Evolutionary conservation across 2,113 vertebrate species (phyloP), one percentile per base, ranked within the genome.

Genomic region (Hystrix cristata): DNA sequence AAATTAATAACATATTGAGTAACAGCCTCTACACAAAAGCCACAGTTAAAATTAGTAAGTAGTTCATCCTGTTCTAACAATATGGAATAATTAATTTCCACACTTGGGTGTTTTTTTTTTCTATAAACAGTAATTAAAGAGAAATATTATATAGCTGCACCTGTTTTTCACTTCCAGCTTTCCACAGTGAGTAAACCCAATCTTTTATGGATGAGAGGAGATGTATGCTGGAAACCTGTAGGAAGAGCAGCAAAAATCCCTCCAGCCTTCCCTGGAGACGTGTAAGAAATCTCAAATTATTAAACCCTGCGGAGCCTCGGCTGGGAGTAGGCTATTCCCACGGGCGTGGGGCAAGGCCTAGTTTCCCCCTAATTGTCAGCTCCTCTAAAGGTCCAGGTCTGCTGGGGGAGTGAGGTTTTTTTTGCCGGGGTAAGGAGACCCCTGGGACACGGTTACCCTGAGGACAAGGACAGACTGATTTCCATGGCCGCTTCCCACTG

Each of bases 91-190:
- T 98, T 98, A 98, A 98, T 98, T 98, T 96, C 96, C 81, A 97
- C 93, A 95, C 87, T 95, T 91, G 96, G 81, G 64, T 55, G 38
- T 96, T 95, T 94, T 81, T 94, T 81, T 90, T 74, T 80, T 81
- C 92, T 93, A 97, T 97, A 98, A 98, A 97, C 96, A 98, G 98
- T 98, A 99, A 99, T 99, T 99, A 99, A 98, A 98, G 98, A 99
- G 98, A 99, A 99, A 98, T 98, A 99, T 98, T 98, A 95, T 71
- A 95, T 85, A 65, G 96, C 90, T 89, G 98, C 98, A 98, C 98
- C 98, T 98, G 98, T 90, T 98, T 98, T 98, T 98, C 97, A 95
- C 98, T 97, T 96, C 95, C 29, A 4, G 65, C 91, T 97, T 97
- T 97, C 98, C 97, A 97, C 96, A 95, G 95, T 96, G 95, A 98